Evolutionary conservation across 2,797 vertebrate genomes (phyloP).

Genomic region (Synaphobranchus kaupii): DNA sequence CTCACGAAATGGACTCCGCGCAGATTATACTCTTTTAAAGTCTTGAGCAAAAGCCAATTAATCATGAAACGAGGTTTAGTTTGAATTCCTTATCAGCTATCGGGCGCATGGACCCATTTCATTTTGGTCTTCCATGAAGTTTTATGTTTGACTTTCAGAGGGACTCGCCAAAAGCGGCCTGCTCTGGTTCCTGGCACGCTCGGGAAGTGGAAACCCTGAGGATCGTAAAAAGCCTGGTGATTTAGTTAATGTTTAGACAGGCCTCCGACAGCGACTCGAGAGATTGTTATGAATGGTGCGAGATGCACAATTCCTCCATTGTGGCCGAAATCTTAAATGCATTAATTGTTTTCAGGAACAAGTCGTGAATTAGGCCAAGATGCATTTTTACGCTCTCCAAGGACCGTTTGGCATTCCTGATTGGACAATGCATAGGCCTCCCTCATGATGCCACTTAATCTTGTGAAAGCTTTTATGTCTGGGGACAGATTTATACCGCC

Average conservation of each 20-base stretch:
- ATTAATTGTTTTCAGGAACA: slow-evolving; percentile 4
- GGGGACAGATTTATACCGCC: slow-evolving; percentile 13
- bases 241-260: slow-evolving; percentile 23
- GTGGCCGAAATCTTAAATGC: background rate
- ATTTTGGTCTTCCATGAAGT: slow-evolving; percentile 5
- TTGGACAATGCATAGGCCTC: background rate
- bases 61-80: slow-evolving; percentile 21
- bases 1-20: slow-evolving; percentile 2
- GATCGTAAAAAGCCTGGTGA: slow-evolving; percentile 2
- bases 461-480: slow-evolving; percentile 11
- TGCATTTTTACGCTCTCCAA: background rate
- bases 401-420: background rate
- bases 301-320: slow-evolving; percentile 18
- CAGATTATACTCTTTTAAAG: slow-evolving; percentile 13
- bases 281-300: slow-evolving; percentile 13
- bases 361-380: background rate
- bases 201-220: background rate
- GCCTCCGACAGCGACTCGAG: slow-evolving; percentile 3
- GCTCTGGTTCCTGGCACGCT: background rate
- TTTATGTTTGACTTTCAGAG: background rate
- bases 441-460: slow-evolving; percentile 7
- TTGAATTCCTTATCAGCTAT: background rate
- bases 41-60: slow-evolving; percentile 21
- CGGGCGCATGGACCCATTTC: background rate
- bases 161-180: slow-evolving; percentile 2